phyloP scores from a whole-genome alignment of 2,888 invertebrate species.

The Norana najaformis region DNA sequence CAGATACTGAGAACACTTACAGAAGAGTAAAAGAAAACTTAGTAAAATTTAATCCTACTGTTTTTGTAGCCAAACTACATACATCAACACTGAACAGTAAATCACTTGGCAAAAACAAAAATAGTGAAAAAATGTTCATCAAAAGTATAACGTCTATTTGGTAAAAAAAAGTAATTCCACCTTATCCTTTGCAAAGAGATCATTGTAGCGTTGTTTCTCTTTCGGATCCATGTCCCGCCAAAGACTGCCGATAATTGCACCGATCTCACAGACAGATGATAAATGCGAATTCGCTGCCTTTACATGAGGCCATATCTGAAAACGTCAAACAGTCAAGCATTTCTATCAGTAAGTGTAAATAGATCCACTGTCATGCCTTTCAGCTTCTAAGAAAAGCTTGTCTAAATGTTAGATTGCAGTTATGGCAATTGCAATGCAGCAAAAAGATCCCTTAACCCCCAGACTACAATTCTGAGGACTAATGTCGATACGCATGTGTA shows the following conservation, averaged over 20 bases:
- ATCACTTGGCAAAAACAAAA: neutral
- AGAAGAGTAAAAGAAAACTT: no score
- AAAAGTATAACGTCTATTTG: neutral
- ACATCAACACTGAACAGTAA: neutral
- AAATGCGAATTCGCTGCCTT: constrained; percentile 43
- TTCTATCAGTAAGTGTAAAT: neutral
- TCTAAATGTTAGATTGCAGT: neutral
- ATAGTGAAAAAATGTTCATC: neutral
- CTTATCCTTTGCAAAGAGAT: constrained; percentile 44
- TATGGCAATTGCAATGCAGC: neutral
- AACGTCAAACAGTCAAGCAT: neutral
- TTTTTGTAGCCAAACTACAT: neutral
- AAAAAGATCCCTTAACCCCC: neutral
- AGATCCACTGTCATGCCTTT: neutral
- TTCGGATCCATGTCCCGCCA: constrained; percentile 45
- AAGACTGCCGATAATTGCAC: constrained; percentile 46
- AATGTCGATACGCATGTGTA: neutral
- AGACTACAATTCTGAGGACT: neutral
- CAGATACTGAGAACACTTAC: no score
- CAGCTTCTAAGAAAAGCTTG: neutral
- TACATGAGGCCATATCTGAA: constrained; percentile 46
- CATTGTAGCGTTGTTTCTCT: constrained; percentile 46
- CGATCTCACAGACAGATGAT: constrained; percentile 47
- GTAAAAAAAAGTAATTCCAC: constrained; percentile 28
- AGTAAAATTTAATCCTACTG: no score